A percentile compares a stretch with the other conserved stretches of the same genome.
Evolutionary conservation across 2,797 vertebrate species (phyloP).

Genomic region (Xiphorhynchus erythropygius): DNA sequence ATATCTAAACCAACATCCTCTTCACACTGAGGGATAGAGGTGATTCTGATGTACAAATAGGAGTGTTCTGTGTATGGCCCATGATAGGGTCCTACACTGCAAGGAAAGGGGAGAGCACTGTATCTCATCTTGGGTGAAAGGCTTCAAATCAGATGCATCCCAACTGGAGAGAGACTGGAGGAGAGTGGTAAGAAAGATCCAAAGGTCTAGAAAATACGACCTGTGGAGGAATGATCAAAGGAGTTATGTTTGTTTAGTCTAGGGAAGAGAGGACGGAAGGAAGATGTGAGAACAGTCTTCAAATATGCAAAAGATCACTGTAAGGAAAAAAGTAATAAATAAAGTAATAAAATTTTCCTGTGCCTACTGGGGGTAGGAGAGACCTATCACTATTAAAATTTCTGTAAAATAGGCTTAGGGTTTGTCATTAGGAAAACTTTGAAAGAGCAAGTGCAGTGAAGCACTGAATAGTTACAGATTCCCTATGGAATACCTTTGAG

Average conservation of each 20-base stretch:
- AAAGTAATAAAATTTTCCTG: background rate
- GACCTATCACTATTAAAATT: background rate
- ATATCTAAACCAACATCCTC: fast-evolving
- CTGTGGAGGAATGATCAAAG: background rate
- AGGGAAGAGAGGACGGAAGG: background rate
- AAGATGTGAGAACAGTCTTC: background rate
- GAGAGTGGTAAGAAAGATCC: background rate
- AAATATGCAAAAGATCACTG: background rate
- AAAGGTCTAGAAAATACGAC: background rate
- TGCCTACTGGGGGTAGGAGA: background rate
- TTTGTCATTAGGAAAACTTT: background rate
- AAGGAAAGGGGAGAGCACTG: background rate
- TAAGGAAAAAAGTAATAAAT: background rate
- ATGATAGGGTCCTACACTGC: background rate
- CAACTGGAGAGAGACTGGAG: background rate
- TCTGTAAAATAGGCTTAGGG: background rate
- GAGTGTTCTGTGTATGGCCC: background rate
- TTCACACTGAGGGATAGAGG: background rate
- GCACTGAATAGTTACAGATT: background rate
- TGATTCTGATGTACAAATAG: background rate
- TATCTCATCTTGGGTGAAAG: background rate
- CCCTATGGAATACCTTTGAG: background rate
- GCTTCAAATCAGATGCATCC: background rate
- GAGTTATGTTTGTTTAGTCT: background rate
- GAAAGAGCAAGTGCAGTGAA: background rate